A percentile compares a stretch with the other conserved stretches of the same genome.
These are phyloP conservation scores for Thecocarcelia acutangulata DNA, from an alignment of 2,888 invertebrate species.

Conservation along the genomic window DNA sequence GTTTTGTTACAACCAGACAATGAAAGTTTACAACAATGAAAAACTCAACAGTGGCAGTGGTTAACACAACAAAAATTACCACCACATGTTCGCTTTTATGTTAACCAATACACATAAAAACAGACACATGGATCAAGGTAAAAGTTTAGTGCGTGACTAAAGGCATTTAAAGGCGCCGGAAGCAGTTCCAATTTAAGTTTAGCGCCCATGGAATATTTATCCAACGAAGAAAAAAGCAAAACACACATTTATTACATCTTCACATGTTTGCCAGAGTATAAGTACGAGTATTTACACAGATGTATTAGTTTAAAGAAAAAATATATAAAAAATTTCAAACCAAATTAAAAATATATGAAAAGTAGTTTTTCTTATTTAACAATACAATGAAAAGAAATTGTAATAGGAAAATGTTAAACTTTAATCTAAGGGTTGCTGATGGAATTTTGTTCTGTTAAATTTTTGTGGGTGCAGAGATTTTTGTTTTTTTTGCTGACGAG, in stretches of 20 bases:
- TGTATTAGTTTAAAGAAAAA: conserved; percentile 6
- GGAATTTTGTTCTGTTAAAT: conserved; percentile 41
- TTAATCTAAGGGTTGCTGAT: conserved; percentile 46
- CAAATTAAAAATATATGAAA: conserved; percentile 22
- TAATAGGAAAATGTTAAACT: conserved; percentile 41
- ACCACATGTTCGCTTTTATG: conserved; percentile 50
- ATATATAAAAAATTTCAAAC: background rate
- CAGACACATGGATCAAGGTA: conserved; percentile 72
- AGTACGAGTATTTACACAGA: background rate
- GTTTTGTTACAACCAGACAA: conserved; percentile 40
- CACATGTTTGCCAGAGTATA: background rate
- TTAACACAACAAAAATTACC: conserved; percentile 36
- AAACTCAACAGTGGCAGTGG: conserved; percentile 35
- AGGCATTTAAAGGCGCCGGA: conserved; percentile 80
- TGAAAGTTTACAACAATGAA: conserved; percentile 48
- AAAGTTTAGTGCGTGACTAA: conserved; percentile 80
- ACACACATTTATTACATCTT: conserved; percentile 23
- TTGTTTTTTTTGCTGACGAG: background rate
- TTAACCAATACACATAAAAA: background rate
- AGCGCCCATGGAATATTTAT: conserved; percentile 70
- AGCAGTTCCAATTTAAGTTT: conserved; percentile 81
- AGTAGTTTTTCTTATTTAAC: conserved; percentile 23
- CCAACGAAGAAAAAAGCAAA: background rate
- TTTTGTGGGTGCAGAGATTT: conserved; percentile 49
- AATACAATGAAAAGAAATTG: conserved; percentile 17